Evolutionary conservation across 1,140 invertebrate species (phyloP), one percentile per base, ranked within the genome.

Genomic region (Nebria ingens): DNA sequence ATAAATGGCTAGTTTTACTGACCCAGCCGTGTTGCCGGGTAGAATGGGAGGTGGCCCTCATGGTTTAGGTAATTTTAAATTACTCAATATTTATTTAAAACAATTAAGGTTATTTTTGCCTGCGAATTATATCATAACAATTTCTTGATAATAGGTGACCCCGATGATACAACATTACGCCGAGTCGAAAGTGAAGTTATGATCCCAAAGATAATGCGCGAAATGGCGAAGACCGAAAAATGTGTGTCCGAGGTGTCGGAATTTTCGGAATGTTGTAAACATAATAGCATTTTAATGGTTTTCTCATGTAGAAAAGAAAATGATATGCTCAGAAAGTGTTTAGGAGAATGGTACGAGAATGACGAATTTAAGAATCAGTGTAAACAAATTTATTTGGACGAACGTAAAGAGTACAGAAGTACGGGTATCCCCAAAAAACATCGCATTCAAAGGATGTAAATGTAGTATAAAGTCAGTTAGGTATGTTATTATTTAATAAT

Each of bases 141-240:
- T 13, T 57, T 58, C 13, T 29, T 29, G 25, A 6, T 6, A 29
- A 17, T 22, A 91, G 92, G 92, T 56, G 89, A 96, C 78, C 92
- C 92, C 9, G 73, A 91, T 65, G 89, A 93, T 68, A 76, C 62
- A 63, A 72, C 65, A n/a, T 70, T 96, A 50, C 75, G 92, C 64
- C 90, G 84, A 78, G 86, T 93, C 1, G 92, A 96, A 73, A 72
- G 70, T 38, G 87, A 94, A 65, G 79, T 95, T 40, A 62, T 94
- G 40, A 88, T 96, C 69, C 86, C 90, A 1, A 86, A 90, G 72
- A 82, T 86, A 66, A 84, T 95, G 73, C 74, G 91, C 60, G 86
- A 91, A 49, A 85, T 79, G 66, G 82, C 89, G 1, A 85, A 80
- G 68, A 64, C 61, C 13, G 84, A 89, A 67, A 88, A 91, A 69